Conservation (phyloP, 2,888 invertebrate species). For the Peribatodes rhomboidaria region DNA sequence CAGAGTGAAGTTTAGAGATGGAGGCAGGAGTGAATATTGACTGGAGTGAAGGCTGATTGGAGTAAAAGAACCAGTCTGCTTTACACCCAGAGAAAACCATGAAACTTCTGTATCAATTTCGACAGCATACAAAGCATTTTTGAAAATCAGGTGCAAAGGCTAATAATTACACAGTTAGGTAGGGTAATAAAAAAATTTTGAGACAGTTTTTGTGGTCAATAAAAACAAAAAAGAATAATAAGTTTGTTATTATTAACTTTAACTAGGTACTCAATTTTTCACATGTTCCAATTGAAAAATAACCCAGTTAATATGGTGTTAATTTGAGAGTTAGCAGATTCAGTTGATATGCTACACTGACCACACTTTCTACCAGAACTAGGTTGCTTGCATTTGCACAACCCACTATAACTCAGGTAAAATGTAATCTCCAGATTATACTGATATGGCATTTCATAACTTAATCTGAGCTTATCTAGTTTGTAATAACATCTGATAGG, state of each 20-base stretch:
- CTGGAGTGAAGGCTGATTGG: too few species aligned
- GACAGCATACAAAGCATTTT: too few species aligned
- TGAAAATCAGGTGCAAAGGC: too few species aligned
- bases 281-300: constrained; percentile 19
- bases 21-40: too few species aligned
- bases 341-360: constrained; percentile 54
- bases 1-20: too few species aligned
- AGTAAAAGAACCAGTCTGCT: too few species aligned
- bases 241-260: not conserved
- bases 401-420: constrained; percentile 44
- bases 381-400: constrained; percentile 57
- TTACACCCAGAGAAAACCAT: too few species aligned
- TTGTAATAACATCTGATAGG: constrained; percentile 44
- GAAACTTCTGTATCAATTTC: too few species aligned
- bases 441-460: constrained; percentile 49
- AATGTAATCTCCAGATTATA: constrained; percentile 49
- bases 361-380: constrained; percentile 66
- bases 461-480: constrained; percentile 51
- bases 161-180: too few species aligned
- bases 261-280: not conserved
- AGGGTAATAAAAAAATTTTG: too few species aligned
- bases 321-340: constrained; percentile 39
- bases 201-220: not conserved
- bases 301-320: constrained; percentile 12
- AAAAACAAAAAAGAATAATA: not conserved